Evolutionary conservation across 1,140 invertebrate genomes (phyloP).

Genomic region (Batillaria attramentaria): DNA sequence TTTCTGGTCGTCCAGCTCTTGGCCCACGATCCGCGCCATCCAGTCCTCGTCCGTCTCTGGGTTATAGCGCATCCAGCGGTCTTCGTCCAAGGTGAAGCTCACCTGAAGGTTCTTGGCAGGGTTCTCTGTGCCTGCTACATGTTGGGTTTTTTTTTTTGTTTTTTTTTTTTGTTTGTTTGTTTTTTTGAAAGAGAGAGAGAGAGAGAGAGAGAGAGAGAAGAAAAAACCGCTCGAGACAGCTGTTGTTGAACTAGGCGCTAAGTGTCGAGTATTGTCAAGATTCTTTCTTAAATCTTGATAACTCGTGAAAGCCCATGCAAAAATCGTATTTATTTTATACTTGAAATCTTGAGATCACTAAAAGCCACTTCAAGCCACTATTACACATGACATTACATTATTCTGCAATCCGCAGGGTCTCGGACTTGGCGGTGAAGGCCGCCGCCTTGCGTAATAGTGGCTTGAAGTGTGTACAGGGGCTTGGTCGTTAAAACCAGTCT

Average conservation of each 20-base stretch:
- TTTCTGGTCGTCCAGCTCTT: background rate
- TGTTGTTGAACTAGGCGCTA: too few relatives aligned
- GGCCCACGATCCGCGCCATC: background rate
- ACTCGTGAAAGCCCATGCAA: too few relatives aligned
- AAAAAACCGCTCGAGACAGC: background rate
- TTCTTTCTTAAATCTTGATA: too few relatives aligned
- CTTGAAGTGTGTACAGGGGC: background rate
- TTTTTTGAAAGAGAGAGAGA: background rate
- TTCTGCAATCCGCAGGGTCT: background rate
- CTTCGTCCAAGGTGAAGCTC: conserved; percentile 1
- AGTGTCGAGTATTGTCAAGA: background rate
- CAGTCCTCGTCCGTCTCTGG: background rate
- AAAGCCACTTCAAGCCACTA: background rate
- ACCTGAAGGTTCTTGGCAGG: background rate
- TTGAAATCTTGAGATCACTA: background rate
- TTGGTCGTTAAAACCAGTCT: background rate
- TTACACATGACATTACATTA: background rate
- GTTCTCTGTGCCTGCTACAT: background rate
- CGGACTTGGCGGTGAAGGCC: too few relatives aligned
- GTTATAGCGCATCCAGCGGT: background rate
- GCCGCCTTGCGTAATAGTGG: too few relatives aligned
- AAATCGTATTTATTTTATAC: background rate
- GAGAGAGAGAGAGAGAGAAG: background rate
- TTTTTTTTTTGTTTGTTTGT: background rate
- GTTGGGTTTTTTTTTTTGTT: background rate